Conservation (phyloP, 1,140 invertebrate species). For the Alviniconcha marisindica region DNA sequence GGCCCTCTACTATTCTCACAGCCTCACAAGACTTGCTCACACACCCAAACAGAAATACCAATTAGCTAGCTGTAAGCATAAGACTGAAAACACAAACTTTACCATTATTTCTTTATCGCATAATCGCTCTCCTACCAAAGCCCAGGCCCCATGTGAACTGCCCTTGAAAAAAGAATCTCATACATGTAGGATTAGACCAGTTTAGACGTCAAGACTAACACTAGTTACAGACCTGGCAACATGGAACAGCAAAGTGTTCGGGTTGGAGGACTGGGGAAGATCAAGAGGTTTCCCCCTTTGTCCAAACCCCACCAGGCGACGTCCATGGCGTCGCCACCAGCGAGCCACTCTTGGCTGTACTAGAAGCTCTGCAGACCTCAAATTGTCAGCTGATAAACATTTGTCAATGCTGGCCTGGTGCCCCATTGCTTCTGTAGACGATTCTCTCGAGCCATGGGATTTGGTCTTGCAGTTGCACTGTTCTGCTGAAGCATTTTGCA, state of each 20-base stretch:
- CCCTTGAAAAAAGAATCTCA: neutral
- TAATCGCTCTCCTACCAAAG: neutral
- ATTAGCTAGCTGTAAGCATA: no score
- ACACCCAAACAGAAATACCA: no score
- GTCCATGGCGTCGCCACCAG: slow-evolving; percentile 43
- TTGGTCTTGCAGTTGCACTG: neutral
- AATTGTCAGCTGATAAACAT: neutral
- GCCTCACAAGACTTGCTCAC: no score
- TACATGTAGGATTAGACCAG: neutral
- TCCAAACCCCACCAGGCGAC: neutral
- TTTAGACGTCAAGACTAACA: neutral
- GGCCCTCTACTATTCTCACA: no score
- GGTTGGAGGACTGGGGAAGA: slow-evolving; percentile 40
- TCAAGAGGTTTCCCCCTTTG: neutral
- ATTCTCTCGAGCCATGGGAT: neutral
- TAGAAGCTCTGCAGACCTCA: neutral
- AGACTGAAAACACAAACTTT: neutral
- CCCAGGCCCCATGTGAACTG: no score
- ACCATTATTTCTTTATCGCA: no score
- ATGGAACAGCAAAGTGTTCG: slow-evolving; percentile 45
- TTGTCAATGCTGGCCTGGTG: neutral
- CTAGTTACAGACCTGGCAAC: slow-evolving; percentile 36
- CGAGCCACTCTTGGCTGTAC: slow-evolving; percentile 34
- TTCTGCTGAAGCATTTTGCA: neutral
- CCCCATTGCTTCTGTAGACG: neutral